Percentiles rank a stretch among this genome's conserved stretches.
Conservation (phyloP, 2,888 invertebrate genomes). For the Copidosoma aretas region DNA sequence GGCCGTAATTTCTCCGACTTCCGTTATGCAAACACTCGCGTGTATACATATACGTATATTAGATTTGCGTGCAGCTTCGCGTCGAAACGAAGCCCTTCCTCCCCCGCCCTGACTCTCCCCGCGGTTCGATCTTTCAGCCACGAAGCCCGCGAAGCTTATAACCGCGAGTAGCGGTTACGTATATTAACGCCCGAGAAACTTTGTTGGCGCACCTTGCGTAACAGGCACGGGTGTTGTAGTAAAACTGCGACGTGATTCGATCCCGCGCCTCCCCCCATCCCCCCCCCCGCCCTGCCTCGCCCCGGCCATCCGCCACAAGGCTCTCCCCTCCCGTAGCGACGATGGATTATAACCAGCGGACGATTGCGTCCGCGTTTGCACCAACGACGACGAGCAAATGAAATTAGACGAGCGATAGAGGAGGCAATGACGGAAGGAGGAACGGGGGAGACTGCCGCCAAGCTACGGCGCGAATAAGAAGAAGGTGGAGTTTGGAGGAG, state of each 20-base stretch:
- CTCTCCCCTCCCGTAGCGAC: too few relatives aligned
- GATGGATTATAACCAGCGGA: too few relatives aligned
- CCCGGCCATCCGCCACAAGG: too few relatives aligned
- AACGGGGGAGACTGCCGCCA: too few relatives aligned
- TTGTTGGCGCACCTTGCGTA: too few relatives aligned
- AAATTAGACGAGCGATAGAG: background rate
- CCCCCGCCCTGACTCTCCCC: background rate
- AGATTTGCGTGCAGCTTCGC: conserved; percentile 12
- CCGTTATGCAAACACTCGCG: conserved; percentile 17
- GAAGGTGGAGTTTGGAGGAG: background rate
- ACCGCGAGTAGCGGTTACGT: too few relatives aligned
- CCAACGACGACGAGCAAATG: background rate
- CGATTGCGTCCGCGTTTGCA: background rate
- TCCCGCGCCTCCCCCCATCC: too few relatives aligned
- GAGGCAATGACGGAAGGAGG: background rate
- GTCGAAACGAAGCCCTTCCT: background rate
- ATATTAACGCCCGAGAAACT: too few relatives aligned
- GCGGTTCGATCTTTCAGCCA: background rate
- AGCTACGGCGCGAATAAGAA: background rate
- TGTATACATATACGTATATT: conserved; percentile 3
- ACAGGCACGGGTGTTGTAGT: too few relatives aligned
- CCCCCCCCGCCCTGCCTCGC: too few relatives aligned
- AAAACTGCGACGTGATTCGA: too few relatives aligned
- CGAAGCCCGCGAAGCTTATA: too few relatives aligned
- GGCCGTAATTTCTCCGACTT: conserved; percentile 14